Evolutionary conservation across 1,140 invertebrate genomes (phyloP).

Genomic region (Varroa destructor): DNA sequence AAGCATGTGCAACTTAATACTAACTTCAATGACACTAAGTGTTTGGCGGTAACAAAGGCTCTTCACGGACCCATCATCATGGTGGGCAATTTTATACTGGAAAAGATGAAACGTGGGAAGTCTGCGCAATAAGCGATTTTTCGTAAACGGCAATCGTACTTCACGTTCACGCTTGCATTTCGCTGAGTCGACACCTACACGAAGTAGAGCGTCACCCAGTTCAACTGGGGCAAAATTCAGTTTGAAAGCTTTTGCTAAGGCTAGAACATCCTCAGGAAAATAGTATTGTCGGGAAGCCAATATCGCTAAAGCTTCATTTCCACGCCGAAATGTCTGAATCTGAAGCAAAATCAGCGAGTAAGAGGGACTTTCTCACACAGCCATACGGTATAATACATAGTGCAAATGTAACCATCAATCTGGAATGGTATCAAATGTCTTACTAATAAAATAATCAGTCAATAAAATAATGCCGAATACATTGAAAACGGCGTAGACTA

Average conservation of each 20-base stretch:
- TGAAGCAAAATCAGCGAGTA: neutral
- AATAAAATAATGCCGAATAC: too few relatives aligned
- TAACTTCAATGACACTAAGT: too few relatives aligned
- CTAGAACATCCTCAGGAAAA: neutral
- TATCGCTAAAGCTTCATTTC: neutral
- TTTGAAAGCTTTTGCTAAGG: neutral
- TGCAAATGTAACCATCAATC: too few relatives aligned
- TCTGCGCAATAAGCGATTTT: neutral
- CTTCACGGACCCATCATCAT: neutral
- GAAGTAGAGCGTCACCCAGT: conserved; percentile 3
- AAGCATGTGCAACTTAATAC: too few relatives aligned
- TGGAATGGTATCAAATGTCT: too few relatives aligned
- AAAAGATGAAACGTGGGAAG: neutral
- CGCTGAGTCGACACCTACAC: neutral
- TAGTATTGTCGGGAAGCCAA: neutral
- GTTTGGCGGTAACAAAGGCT: neutral
- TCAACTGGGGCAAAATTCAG: neutral
- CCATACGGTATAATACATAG: too few relatives aligned
- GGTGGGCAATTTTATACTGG: conserved; percentile 1
- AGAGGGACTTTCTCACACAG: too few relatives aligned
- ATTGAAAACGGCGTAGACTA: too few relatives aligned
- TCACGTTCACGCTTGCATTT: neutral
- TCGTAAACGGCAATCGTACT: neutral
- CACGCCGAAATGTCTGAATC: neutral
- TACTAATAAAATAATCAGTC: too few relatives aligned